Base-by-base conservation (phyloP, 1,140 invertebrate species). In the Littorina saxatilis region DNA sequence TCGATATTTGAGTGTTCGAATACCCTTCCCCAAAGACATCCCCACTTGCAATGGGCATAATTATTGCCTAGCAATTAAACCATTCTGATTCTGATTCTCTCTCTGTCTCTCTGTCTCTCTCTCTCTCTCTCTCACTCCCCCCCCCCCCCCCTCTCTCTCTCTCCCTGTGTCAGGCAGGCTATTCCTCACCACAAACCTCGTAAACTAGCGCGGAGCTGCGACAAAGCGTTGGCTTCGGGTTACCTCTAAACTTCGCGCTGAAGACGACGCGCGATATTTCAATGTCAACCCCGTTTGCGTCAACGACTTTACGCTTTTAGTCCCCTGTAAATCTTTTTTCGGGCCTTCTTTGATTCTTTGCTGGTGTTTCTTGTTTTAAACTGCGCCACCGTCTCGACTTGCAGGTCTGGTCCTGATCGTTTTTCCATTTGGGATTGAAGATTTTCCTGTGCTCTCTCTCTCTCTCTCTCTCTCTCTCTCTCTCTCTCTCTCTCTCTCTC, bases 211-310 rank as follows among this genome's bases (percentile, higher is more conserved):
- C 55, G 37, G n/a, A n/a, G 23, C 55, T 20, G 47, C 32, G 76
- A 63, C 52, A 58, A 63, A 63, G 76, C 32, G 1, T 0, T 9
- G 27, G 58, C 9, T 37, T 78, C 76, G 55, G 55, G 76, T 78
- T 78, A 58, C 55, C 58, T 63, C 76, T 37, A 39, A 78, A 63
- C 55, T 61, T 55, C 55, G 55, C 35, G 15, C 61, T 37, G 4
- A 58, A 58, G 55, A 40, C 58, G 76, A 63, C 55, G 58, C n/a
- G 55, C 58, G 76, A 61, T 78, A 58, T 78, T 63, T 78, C 76
- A 78, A 63, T 58, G 76, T 78, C 76, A 78, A n/a, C 39, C 76
- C 76, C 35, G 35, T 63, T 78, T 43, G 39, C 76, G 76, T 47
- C 55, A 58, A 63, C 76, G 37, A 78, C 55, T 61, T 43, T 23